These are phyloP conservation scores for Caenorhabditis sp. DNA, from an alignment of 2,888 invertebrate species.

Conservation along the genomic window DNA sequence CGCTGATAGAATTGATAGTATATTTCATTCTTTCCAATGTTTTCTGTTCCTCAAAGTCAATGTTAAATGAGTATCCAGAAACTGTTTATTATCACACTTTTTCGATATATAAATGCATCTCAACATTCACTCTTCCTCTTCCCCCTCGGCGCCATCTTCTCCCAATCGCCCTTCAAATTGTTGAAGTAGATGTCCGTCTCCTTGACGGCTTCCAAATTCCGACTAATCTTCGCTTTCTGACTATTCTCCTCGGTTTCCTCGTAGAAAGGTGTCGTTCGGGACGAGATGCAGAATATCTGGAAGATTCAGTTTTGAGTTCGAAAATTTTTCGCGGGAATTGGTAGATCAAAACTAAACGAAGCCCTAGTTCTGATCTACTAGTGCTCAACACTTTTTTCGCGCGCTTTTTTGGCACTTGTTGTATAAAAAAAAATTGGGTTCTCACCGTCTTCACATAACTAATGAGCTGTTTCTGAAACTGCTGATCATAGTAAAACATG, in stretches of 20 bases:
- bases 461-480: conserved; percentile 55
- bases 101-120: not conserved
- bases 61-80: not conserved
- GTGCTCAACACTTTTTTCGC: too few relatives aligned
- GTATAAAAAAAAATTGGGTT: too few relatives aligned
- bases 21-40: too few relatives aligned
- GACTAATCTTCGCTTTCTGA: not conserved
- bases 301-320: too few relatives aligned
- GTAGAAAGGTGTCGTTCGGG: conserved; percentile 42
- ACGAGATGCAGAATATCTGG: conserved; percentile 45
- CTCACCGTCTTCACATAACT: conserved; percentile 47
- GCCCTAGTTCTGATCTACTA: too few relatives aligned
- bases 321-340: not conserved
- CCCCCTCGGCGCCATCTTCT: conserved; percentile 41
- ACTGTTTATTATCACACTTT: not conserved
- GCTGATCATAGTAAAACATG: conserved; percentile 67
- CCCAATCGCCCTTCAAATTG: conserved; percentile 63
- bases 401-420: too few relatives aligned
- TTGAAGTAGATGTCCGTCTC: conserved; percentile 57
- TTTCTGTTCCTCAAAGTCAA: too few relatives aligned
- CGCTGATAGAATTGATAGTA: too few relatives aligned
- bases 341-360: too few relatives aligned
- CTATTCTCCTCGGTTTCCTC: conserved; percentile 38
- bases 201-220: conserved; percentile 37
- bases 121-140: conserved; percentile 33